phyloP scores from a whole-genome alignment of 2,888 invertebrate species.

The Acanthosepion esculentum region DNA sequence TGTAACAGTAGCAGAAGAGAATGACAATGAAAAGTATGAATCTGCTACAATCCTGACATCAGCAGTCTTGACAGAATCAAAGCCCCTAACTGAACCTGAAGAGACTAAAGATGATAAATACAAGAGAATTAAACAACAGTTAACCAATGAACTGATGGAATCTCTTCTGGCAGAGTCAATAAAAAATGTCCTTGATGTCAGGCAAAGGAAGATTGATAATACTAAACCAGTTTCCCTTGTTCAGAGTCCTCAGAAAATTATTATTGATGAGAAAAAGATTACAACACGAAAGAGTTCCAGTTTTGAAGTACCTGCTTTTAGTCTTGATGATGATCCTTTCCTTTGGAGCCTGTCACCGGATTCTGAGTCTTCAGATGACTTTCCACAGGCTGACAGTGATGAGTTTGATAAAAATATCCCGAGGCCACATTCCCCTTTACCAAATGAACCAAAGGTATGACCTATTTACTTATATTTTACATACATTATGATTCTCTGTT shows the following conservation, averaged over 20 bases:
- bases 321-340: conserved; percentile 36
- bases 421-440: conserved; percentile 14
- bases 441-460: not conserved
- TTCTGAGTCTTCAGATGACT: conserved; percentile 25
- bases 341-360: not conserved
- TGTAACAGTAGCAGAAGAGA: not conserved
- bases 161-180: conserved; percentile 63
- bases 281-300: not conserved
- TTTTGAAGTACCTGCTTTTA: not conserved
- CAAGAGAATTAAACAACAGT: conserved; percentile 61
- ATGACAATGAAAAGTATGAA: conserved; percentile 24
- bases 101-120: conserved; percentile 51
- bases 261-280: not conserved
- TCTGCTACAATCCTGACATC: not conserved
- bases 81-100: not conserved
- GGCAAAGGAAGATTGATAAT: conserved; percentile 48
- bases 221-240: not conserved
- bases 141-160: conserved; percentile 65
- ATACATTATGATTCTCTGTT: no score
- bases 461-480: no score
- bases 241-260: not conserved
- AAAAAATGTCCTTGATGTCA: conserved; percentile 58
- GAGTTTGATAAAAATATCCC: conserved; percentile 13
- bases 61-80: not conserved
- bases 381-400: not conserved